Evolutionary conservation across 2,888 invertebrate species (phyloP), one percentile per base, ranked within the genome.

Genomic region (Chaetogeoica ovagalla): DNA sequence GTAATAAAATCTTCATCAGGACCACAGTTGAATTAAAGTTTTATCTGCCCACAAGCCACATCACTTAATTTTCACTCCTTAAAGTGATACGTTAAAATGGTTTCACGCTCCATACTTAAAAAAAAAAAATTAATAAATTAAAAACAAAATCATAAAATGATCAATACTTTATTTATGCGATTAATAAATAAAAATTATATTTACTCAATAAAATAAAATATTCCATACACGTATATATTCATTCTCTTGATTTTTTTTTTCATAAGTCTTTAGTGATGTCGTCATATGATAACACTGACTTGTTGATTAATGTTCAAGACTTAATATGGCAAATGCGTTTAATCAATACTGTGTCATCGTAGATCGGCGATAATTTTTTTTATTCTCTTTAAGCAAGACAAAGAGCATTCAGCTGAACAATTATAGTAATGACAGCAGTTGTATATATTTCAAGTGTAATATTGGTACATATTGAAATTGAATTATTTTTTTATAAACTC

Each of bases 301-400:
- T 43, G n/a, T 65, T 43, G n/a, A 43, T 21, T 66, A 11, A 21
- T n/a, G 13, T 6, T 48, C 48, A 65, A 60, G 23, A 60, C 60
- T 60, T 23, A 60, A 23, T 60, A 60, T 23, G 15, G 60, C 60
- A 23, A 60, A 23, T 60, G 23, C 21, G 52, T 69, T 69, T 69
- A 69, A 69, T 69, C 69, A 30, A 69, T 69, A 52, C 23, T 69
- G 69, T 69, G 23, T 52, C 71, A 71, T 71, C 59, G 71, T 71
- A 43, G 71, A 71, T 71, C 60, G 71, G 60, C 59, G 71, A 71
- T 71, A 62, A 72, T 73, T 73, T 62, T 73, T 60, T 73, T 4
- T 2, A 73, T 48, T 73, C 48, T 48, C 62, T 73, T 73, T 19
- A 62, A 48, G 62, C 48, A 62, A 73, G 48, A 73, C 62, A 73